phyloP scores from a whole-genome alignment of 1,140 invertebrate species.

The Bombus confusus region DNA sequence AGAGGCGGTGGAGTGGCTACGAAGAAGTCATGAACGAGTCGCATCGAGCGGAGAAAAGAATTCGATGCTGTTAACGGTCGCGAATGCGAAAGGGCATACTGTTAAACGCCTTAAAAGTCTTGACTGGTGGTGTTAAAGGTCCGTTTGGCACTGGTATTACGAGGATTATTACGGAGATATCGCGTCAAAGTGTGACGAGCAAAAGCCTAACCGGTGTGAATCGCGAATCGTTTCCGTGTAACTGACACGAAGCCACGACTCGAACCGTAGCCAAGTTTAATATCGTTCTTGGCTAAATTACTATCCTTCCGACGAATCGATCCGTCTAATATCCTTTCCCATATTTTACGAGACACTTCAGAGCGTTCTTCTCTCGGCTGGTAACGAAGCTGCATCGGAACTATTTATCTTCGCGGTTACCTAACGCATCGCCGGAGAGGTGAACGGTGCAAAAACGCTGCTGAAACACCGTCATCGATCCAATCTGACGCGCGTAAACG shows the following conservation, averaged over 20 bases:
- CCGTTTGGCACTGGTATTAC: not conserved
- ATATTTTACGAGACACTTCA: conserved; percentile 8
- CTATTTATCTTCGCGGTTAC: conserved; percentile 3
- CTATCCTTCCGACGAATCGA: conserved; percentile 13
- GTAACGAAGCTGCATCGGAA: not conserved
- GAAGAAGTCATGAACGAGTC: conserved; percentile 25
- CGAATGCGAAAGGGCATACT: conserved; percentile 58
- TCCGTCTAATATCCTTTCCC: not conserved
- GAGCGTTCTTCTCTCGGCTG: too few species aligned
- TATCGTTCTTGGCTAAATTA: not conserved
- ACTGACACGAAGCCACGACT: not conserved
- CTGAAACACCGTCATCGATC: not conserved
- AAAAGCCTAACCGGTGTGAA: not conserved
- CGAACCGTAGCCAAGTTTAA: not conserved
- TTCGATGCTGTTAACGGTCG: conserved; percentile 62
- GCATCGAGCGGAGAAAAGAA: conserved; percentile 47
- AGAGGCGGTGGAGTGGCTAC: conserved; percentile 52
- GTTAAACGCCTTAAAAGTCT: conserved; percentile 55
- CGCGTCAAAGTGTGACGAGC: not conserved
- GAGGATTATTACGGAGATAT: not conserved
- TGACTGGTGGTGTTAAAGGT: conserved; percentile 22
- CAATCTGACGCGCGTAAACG: conserved; percentile 6
- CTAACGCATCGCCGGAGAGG: not conserved
- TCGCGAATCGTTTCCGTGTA: not conserved
- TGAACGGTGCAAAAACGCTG: not conserved